A percentile compares a stretch with the other conserved stretches of the same genome.
Evolutionary conservation across 2,113 vertebrate genomes (phyloP).

Genomic region (Gasterosteus nipponicus): DNA sequence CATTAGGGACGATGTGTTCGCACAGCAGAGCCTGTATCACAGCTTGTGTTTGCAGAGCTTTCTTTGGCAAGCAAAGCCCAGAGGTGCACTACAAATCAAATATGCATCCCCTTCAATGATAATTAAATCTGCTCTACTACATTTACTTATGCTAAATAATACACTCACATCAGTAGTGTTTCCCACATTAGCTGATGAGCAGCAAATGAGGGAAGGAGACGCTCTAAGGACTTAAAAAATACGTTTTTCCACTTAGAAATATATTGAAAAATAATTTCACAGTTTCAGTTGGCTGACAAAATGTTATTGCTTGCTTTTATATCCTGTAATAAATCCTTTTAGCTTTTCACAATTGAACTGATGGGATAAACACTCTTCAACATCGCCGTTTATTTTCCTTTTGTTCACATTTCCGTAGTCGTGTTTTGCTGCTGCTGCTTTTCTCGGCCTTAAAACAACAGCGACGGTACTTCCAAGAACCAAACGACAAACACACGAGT

Average conservation of each 20-base stretch:
- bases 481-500: constrained; percentile 12
- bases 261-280: neutral
- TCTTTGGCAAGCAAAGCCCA: neutral
- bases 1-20: neutral
- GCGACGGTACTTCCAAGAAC: neutral
- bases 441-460: constrained; percentile 1
- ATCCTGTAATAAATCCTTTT: constrained; percentile 4
- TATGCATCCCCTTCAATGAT: constrained; percentile 33
- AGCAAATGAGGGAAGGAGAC: constrained; percentile 7
- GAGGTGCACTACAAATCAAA: constrained; percentile 3
- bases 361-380: neutral
- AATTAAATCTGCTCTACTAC: constrained; percentile 40
- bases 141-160: constrained; percentile 46
- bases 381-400: neutral
- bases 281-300: neutral
- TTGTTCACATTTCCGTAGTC: neutral
- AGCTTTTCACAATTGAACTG: neutral
- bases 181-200: constrained; percentile 20
- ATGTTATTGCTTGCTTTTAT: neutral
- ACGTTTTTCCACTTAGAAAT: neutral
- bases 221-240: neutral
- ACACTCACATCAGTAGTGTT: constrained; percentile 22
- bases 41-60: constrained; percentile 7
- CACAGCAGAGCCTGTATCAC: neutral
- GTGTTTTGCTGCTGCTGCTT: neutral